These are phyloP conservation scores for Drosophila neotestacea DNA, from an alignment of 2,888 invertebrate species.

Conservation along the genomic window DNA sequence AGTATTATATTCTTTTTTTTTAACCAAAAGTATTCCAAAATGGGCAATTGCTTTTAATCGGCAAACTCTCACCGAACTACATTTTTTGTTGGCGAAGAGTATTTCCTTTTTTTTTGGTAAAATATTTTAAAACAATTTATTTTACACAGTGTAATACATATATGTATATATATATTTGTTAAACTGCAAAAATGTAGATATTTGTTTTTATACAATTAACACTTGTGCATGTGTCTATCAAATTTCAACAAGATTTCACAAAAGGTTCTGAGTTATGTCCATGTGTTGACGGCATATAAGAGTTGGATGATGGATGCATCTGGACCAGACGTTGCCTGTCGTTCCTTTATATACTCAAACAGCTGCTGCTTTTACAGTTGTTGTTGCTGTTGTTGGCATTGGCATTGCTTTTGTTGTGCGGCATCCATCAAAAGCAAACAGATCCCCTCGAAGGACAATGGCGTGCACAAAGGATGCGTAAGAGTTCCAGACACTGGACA, in stretches of 20 bases:
- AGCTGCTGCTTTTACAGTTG: conserved; percentile 35
- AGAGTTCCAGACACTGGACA: conserved; percentile 21
- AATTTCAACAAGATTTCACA: conserved; percentile 14
- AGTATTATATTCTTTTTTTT: too few relatives aligned
- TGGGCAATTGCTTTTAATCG: too few relatives aligned
- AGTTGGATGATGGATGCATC: conserved; percentile 52
- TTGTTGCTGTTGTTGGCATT: conserved; percentile 18
- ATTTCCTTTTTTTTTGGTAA: too few relatives aligned
- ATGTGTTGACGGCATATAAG: conserved; percentile 18
- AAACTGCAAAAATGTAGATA: too few relatives aligned
- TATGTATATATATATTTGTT: too few relatives aligned
- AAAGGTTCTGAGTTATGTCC: conserved; percentile 16
- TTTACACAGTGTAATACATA: too few relatives aligned
- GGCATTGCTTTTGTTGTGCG: conserved; percentile 38
- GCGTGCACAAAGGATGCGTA: conserved; percentile 55
- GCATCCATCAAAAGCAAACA: conserved; percentile 72
- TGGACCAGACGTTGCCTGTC: conserved; percentile 35
- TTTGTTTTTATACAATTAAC: too few relatives aligned
- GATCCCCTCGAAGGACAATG: conserved; percentile 45
- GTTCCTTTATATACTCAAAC: conserved; percentile 43
- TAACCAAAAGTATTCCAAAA: too few relatives aligned
- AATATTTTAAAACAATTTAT: too few relatives aligned
- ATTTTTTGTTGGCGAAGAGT: too few relatives aligned
- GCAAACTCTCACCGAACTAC: too few relatives aligned
- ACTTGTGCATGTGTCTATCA: too few relatives aligned